Evolutionary conservation across 2,888 invertebrate genomes (phyloP), one percentile per base, ranked within the genome.

Genomic region (Amblyjoppa proteus): DNA sequence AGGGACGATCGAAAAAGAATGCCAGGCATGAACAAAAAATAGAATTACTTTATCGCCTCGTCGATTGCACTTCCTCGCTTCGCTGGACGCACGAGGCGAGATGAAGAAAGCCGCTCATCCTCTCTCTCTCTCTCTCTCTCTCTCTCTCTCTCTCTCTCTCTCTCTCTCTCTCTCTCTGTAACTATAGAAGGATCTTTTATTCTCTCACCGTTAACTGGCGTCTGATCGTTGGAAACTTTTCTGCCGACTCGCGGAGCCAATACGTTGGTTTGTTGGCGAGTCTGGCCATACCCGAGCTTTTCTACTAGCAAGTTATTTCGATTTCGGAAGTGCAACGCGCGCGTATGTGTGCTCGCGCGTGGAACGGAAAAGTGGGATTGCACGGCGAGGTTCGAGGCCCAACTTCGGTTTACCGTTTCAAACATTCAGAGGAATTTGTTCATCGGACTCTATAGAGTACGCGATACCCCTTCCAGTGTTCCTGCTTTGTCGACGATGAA

Each of bases 261-360:
- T 58, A 45, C 20, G 13, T 6, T 16, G n/a, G 1, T 20, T 53
- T 3, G 34, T 20, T 34, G 6, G 13, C 11, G 49, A 25, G 66
- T 77, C 70, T 68, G 77, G 73, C 34, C 66, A n/a, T 34, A 49
- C 16, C 31, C 25, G 25, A 25, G 2, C 11, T 76, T 64, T 77
- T 73, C 77, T 28, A 77, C 82, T 68, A 20, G 45, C 49, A 25
- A 31, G n/a, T 69, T 74, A 69, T 78, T 74, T 83, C 41, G 51
- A 70, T 69, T 51, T 64, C 69, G 49, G 16, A 58, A 13, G 31
- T 28, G 28, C 3, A 25, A 7, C 56, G 2, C 20, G 25, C 28
- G 58, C n/a, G 31, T 13, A n/a, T 41, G 73, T 73, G 4, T 25
- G 13, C 41, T 1, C 6, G 13, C 31, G 31, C 31, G 41, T 13